Percentiles rank a stretch among this genome's conserved stretches.
Evolutionary conservation across 2,797 vertebrate species (phyloP).

Genomic region (Phaenicophaeus curvirostris): DNA sequence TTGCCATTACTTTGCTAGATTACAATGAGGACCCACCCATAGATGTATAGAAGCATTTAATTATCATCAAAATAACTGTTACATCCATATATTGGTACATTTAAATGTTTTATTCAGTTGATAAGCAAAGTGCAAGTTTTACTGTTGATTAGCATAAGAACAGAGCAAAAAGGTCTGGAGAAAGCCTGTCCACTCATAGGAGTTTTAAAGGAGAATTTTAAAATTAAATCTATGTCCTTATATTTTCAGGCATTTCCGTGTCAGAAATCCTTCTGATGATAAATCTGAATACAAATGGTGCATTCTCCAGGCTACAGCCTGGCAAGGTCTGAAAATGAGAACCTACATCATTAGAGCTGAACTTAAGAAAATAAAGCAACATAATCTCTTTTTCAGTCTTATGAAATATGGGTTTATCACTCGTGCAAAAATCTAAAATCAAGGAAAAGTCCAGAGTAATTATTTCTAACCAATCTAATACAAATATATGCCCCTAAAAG

Average conservation of each 20-base stretch:
- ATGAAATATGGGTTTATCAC: neutral
- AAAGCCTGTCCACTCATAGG: neutral
- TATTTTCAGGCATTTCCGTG: neutral
- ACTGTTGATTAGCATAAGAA: constrained; percentile 14
- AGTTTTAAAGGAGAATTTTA: neutral
- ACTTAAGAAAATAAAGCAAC: neutral
- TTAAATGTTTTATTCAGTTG: constrained; percentile 25
- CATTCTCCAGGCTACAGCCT: neutral
- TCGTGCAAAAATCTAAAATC: neutral
- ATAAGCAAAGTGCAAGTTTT: constrained; percentile 17
- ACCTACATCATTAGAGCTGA: neutral
- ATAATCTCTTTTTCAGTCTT: neutral
- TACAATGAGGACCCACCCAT: neutral
- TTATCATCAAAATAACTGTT: neutral
- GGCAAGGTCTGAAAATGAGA: neutral
- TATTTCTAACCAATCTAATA: neutral
- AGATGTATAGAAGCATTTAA: neutral
- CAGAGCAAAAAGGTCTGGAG: neutral
- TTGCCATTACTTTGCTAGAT: neutral
- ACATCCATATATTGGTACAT: constrained; percentile 3
- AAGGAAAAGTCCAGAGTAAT: neutral
- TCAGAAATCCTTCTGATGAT: neutral
- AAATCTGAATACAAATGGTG: neutral
- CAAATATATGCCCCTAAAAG: neutral
- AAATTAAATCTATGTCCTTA: neutral